Evolutionary conservation across 2,797 vertebrate genomes (phyloP).

Genomic region (Lates japonicus): DNA sequence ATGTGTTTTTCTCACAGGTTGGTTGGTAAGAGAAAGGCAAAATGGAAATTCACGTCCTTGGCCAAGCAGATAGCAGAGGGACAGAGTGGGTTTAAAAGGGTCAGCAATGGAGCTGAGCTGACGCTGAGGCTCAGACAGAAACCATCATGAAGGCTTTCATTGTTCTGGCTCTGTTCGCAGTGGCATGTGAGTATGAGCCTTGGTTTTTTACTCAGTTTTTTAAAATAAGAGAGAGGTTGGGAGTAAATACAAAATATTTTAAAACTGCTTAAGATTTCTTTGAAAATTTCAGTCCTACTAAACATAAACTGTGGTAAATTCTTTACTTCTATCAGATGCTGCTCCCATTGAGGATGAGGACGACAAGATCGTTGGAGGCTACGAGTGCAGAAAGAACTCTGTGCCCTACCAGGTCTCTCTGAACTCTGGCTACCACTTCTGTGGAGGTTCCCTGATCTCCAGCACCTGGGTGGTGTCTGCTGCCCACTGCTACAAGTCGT

Average conservation of each 20-base stretch:
- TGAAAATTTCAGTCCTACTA: neutral
- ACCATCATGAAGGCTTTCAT: conserved; percentile 67
- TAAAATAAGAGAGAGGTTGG: too few species aligned
- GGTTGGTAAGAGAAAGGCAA: too few species aligned
- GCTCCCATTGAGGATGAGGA: conserved; percentile 80
- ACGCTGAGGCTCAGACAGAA: conserved; percentile 23
- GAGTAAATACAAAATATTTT: too few species aligned
- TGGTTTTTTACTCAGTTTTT: too few species aligned
- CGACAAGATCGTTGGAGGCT: conserved; percentile 86
- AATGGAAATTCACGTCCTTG: conserved; percentile 6
- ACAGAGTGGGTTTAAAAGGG: conserved; percentile 47
- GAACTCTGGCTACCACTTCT: conserved; percentile 81
- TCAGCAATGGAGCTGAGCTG: neutral
- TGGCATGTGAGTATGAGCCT: conserved; percentile 57
- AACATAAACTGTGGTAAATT: neutral
- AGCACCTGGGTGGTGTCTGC: conserved; percentile 86
- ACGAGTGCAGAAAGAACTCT: conserved; percentile 81
- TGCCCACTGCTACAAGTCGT: conserved; percentile 87
- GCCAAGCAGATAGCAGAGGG: conserved; percentile 33
- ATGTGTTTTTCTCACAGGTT: too few species aligned
- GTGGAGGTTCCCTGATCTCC: conserved; percentile 86
- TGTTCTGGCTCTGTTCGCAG: conserved; percentile 65
- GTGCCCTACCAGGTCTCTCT: conserved; percentile 83
- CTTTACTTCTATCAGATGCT: conserved; percentile 51
- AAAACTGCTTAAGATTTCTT: neutral